Evolutionary conservation across 2,797 vertebrate genomes (phyloP).

Genomic region (Synanceia verrucosa): DNA sequence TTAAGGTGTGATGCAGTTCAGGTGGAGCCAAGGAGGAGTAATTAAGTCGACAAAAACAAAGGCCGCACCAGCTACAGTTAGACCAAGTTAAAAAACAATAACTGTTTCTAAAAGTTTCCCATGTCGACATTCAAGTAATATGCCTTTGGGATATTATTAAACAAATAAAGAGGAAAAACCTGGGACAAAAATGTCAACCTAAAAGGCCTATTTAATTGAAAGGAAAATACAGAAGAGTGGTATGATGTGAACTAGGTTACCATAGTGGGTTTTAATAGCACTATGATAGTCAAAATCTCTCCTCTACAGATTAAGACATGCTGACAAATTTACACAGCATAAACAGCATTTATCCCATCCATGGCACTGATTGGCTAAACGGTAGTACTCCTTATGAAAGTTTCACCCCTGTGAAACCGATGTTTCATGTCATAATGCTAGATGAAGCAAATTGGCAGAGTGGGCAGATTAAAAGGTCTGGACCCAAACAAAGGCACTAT

Average conservation of each 20-base stretch:
- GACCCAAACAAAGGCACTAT: no score
- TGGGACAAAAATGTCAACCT: background rate
- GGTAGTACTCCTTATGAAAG: no score
- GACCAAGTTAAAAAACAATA: constrained; percentile 50
- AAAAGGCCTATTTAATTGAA: background rate
- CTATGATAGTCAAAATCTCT: background rate
- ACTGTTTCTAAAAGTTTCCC: constrained; percentile 36
- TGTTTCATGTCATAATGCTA: no score
- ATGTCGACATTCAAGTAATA: background rate
- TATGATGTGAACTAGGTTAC: background rate
- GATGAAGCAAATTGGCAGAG: no score
- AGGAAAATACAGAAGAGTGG: background rate
- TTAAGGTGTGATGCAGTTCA: constrained; percentile 56
- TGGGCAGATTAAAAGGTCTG: no score
- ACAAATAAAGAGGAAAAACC: constrained; percentile 11
- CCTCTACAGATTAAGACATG: background rate
- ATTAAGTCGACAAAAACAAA: constrained; percentile 56
- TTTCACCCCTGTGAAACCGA: no score
- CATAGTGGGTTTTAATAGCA: background rate
- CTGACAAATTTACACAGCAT: background rate
- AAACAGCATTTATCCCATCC: background rate
- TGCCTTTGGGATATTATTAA: constrained; percentile 8
- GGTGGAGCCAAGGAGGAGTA: constrained; percentile 41
- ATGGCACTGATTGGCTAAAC: no score
- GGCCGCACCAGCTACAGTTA: background rate